These are phyloP conservation scores for Epinotia nisella DNA, from an alignment of 2,888 invertebrate genomes.

Conservation along the genomic window DNA sequence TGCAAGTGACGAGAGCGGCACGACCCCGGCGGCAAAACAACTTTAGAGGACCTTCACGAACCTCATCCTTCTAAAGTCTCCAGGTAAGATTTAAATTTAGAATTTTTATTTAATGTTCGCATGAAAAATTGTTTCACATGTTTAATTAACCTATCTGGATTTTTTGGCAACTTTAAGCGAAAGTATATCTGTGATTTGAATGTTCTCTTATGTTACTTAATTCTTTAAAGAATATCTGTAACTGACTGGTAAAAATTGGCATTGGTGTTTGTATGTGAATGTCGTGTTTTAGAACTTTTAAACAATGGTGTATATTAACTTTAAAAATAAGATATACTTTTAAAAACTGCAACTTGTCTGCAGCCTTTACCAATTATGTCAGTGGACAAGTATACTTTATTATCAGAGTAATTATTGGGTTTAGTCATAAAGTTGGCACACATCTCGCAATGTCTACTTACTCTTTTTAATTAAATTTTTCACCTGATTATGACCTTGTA, in stretches of 20 bases:
- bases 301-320: background rate
- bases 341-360: background rate
- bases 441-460: background rate
- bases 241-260: slow-evolving; percentile 8
- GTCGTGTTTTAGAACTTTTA: slow-evolving; percentile 9
- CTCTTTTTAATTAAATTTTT: background rate
- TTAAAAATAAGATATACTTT: background rate
- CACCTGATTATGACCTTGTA: background rate
- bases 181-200: slow-evolving; percentile 20
- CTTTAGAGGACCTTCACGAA: slow-evolving; percentile 22
- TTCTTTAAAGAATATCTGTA: slow-evolving; percentile 9
- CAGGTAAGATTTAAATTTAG: slow-evolving; percentile 28
- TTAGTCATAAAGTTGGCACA: background rate
- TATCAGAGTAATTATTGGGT: background rate
- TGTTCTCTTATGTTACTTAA: slow-evolving; percentile 12
- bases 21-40: slow-evolving; percentile 29
- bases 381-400: background rate
- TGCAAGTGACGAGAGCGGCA: slow-evolving; percentile 27
- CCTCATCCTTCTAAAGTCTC: background rate
- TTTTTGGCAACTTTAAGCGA: slow-evolving; percentile 35
- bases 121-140: slow-evolving; percentile 41
- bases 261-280: slow-evolving; percentile 8
- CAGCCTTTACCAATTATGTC: background rate
- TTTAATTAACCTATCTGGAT: slow-evolving; percentile 36
- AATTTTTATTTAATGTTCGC: slow-evolving; percentile 11